Percentiles rank a stretch among this genome's conserved stretches.
Conservation (phyloP, 2,888 invertebrate genomes). For the Heliconius ismenius region DNA sequence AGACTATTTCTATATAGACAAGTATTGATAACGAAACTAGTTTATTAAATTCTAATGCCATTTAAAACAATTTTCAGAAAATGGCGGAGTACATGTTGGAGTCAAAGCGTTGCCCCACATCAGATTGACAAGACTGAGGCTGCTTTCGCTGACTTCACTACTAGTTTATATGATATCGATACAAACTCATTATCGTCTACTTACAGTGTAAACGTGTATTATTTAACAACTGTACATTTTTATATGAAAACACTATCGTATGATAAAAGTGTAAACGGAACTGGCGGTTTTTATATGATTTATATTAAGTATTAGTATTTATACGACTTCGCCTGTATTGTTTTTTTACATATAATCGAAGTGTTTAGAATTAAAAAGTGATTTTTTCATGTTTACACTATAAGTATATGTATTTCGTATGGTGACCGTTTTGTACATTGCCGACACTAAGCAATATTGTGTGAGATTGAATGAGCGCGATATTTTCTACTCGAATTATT, state of each 20-base stretch:
- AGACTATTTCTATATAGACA: not conserved
- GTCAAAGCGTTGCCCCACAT: conserved; percentile 70
- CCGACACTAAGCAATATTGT: conserved; percentile 46
- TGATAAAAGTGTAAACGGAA: conserved; percentile 18
- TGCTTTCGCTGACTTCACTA: conserved; percentile 72
- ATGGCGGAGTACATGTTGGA: conserved; percentile 51
- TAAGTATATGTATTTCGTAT: conserved; percentile 51
- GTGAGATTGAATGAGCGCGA: conserved; percentile 26
- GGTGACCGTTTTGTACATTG: conserved; percentile 60
- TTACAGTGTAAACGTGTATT: conserved; percentile 16
- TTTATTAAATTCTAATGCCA: conserved; percentile 21
- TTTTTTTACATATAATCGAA: conserved; percentile 11
- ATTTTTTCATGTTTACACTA: conserved; percentile 9
- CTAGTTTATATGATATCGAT: conserved; percentile 69
- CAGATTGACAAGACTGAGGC: conserved; percentile 78
- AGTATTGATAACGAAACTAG: not conserved
- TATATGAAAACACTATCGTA: not conserved
- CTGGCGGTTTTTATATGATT: conserved; percentile 10
- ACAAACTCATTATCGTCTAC: conserved; percentile 48
- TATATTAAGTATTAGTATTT: conserved; percentile 7
- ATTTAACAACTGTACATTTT: conserved; percentile 7
- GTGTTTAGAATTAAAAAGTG: conserved; percentile 12
- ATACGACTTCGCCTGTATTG: not conserved
- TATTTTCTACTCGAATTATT: conserved; percentile 37
- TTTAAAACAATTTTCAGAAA: conserved; percentile 54